Base-by-base conservation (phyloP, 2,797 vertebrate genomes). In the Zenarchopterus dispar region DNA sequence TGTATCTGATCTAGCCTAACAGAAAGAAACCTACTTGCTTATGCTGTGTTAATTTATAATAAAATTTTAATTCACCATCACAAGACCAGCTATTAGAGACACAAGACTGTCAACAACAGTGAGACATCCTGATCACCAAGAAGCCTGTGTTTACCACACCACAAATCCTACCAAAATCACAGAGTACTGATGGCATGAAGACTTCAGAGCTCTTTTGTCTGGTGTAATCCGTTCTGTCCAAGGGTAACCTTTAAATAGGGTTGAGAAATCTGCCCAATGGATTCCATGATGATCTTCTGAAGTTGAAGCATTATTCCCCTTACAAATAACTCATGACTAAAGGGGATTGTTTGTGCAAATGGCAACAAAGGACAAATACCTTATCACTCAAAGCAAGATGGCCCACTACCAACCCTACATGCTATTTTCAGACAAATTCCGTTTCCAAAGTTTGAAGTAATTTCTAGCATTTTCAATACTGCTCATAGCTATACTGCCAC, bases 51-150 rank as follows among this genome's bases (percentile, higher is more conserved):
- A 61, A 70, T 54, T 64, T 24, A 59, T 55, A 71, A 68, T 55
- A 77, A 58, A 45, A 28, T 26, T 51, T 72, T 79, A 81, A 54
- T 56, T 18, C 36, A 39, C 28, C 41, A 71, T 75, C 67, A 78
- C 42, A 61, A n/a, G 50, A 52, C 69, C 16, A 18, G 33, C 42
- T 46, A 48, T 59, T 56, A 68, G 63, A 85, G 79, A 85, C 49
- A 51, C 62, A 59, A 75, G 49, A 46, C 67, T 78, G 70, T 89
- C 78, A 70, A 66, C 45, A 62, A 43, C 47, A 70, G 70, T 72
- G 85, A 89, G 66, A 71, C 52, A 19, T 16, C 36, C 36, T 62
- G 62, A 85, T 56, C 66, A 36, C 67, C 57, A 68, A 57, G 77
- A 67, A 68, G 42, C 49, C 47, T 13, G 41, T 62, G 55, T 73